A percentile compares a stretch with the other conserved stretches of the same genome.
Conservation (phyloP, 2,888 invertebrate genomes). For the Macropis europaea region DNA sequence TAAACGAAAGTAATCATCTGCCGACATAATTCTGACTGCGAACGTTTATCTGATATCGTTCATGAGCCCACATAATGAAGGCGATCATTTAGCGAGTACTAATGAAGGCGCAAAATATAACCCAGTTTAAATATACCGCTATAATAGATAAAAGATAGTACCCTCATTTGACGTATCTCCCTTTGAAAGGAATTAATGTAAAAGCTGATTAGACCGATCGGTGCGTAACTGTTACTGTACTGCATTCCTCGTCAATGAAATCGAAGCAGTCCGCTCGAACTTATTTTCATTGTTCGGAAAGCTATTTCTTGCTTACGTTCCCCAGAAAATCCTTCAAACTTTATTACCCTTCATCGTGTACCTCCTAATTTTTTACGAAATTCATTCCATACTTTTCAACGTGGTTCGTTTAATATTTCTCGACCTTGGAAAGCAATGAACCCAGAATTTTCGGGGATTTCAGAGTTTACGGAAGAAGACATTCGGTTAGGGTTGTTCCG, state of each 20-base stretch:
- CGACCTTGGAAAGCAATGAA: too few relatives aligned
- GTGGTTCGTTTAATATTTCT: too few relatives aligned
- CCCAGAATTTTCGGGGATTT: too few relatives aligned
- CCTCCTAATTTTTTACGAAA: too few relatives aligned
- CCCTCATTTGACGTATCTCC: constrained; percentile 66
- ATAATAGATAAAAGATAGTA: constrained; percentile 68
- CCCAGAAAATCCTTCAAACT: background rate
- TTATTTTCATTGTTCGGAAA: constrained; percentile 2
- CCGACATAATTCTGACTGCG: background rate
- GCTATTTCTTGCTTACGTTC: background rate
- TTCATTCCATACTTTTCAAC: too few relatives aligned
- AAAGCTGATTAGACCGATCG: constrained; percentile 46
- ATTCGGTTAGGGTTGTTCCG: too few relatives aligned
- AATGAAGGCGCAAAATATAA: constrained; percentile 67
- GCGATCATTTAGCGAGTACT: constrained; percentile 29
- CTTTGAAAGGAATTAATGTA: constrained; percentile 46
- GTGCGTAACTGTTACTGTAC: constrained; percentile 2
- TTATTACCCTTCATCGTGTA: too few relatives aligned
- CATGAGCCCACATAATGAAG: constrained; percentile 48
- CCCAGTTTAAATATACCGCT: constrained; percentile 67
- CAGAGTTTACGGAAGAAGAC: too few relatives aligned
- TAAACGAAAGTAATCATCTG: constrained; percentile 12
- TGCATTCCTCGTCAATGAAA: constrained; percentile 41
- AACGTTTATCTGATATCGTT: background rate
- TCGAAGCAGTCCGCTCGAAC: constrained; percentile 1